Evolutionary conservation across 1,140 invertebrate species (phyloP), one percentile per base, ranked within the genome.

Genomic region (Trichonephila inaurata): DNA sequence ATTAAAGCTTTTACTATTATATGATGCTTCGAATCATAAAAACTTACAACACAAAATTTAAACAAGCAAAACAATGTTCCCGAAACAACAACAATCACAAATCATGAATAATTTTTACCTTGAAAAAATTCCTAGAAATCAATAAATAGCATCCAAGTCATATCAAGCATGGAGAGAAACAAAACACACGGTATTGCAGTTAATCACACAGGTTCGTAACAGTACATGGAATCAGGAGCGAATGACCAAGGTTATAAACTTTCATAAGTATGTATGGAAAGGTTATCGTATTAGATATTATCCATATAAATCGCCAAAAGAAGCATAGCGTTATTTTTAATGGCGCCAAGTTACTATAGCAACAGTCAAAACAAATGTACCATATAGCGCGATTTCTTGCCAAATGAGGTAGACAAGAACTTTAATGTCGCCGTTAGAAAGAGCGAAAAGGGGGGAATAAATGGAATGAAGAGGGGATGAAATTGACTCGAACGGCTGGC

Each of bases 211-310:
- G 6, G 12, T 16, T 3, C 8, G n/a, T 33, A 18, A 24, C 44
- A 33, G 7, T 18, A 2, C 14, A 24, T 33, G 2, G 33, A 16
- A 18, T n/a, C 86, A 58, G 64, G 33, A 33, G 62, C 86, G 89
- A 91, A 91, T 91, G 89, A 77, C 69, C 33, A 60, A 91, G 60
- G 89, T 81, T 91, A 61, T n/a, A 28, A 81, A 91, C 69, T 66
- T 40, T 33, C 86, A 88, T 33, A 88, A 66, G 60, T 88, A 88
- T 88, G 61, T 66, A 88, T 66, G 21, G 14, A 69, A 77, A 89
- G 66, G 88, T 91, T 91, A 21, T 44, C 58, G 21, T 51, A 21
- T 18, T 14, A 62, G 69, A 77, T 33, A 58, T 61, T 19, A 21
- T 28, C 72, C 86, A 51, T 33, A 24, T 6, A n/a, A 21, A 60